Conservation (phyloP, 1,140 invertebrate genomes). For the Drosophila eugracilis region DNA sequence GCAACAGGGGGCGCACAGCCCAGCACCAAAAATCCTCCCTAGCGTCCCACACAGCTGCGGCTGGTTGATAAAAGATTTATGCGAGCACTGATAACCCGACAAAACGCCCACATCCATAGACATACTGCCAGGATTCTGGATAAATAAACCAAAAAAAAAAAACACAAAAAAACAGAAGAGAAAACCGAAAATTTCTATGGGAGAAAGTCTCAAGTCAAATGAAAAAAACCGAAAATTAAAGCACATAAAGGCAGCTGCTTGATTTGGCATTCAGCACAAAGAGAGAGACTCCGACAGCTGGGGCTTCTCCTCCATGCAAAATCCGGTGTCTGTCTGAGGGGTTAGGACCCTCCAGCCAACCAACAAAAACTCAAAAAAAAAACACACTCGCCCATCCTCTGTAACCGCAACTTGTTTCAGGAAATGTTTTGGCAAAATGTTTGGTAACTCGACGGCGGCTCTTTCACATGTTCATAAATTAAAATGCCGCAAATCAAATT, state of each 20-base stretch:
- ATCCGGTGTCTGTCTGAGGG: slow-evolving; percentile 9
- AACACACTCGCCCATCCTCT: neutral
- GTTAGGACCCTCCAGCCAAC: slow-evolving; percentile 5
- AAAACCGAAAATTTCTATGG: slow-evolving; percentile 42
- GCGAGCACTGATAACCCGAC: slow-evolving; percentile 77
- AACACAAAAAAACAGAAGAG: slow-evolving; percentile 39
- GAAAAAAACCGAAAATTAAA: slow-evolving; percentile 45
- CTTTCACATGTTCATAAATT: slow-evolving; percentile 77
- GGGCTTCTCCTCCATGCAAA: slow-evolving; percentile 43
- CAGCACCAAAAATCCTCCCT: slow-evolving; percentile 15
- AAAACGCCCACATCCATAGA: slow-evolving; percentile 63
- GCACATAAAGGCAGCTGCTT: slow-evolving; percentile 65
- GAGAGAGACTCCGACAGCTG: slow-evolving; percentile 66
- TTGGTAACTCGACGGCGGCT: slow-evolving; percentile 66
- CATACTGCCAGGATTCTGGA: slow-evolving; percentile 30
- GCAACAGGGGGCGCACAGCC: slow-evolving; percentile 27
- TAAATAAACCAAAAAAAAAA: slow-evolving; percentile 55
- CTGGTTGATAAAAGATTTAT: slow-evolving; percentile 82
- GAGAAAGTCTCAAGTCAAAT: slow-evolving; percentile 24
- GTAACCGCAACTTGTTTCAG: slow-evolving; percentile 54
- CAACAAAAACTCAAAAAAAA: neutral
- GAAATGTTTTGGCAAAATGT: slow-evolving; percentile 70
- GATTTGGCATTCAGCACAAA: slow-evolving; percentile 77
- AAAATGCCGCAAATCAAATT: slow-evolving; percentile 83
- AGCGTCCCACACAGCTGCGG: slow-evolving; percentile 52